Evolutionary conservation across 2,113 vertebrate species (phyloP).

Genomic region (Microcebus griseorufus): DNA sequence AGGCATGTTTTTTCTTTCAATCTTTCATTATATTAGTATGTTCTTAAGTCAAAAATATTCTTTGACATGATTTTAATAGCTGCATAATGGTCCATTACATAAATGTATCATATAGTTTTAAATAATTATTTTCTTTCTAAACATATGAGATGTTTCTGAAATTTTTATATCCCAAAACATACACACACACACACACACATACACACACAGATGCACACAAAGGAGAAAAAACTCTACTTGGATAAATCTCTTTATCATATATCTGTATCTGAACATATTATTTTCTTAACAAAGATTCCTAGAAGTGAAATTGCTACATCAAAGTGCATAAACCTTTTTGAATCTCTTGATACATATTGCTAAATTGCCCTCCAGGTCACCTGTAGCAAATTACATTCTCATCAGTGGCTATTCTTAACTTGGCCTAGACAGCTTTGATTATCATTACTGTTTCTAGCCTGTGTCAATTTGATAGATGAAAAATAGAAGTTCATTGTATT

Average conservation of each 20-base stretch:
- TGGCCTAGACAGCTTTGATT: background rate
- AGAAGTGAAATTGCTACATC: background rate
- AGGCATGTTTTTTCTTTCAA: background rate
- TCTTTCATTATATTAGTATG: background rate
- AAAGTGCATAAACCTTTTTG: background rate
- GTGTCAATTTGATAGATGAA: background rate
- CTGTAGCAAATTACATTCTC: background rate
- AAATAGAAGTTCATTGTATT: background rate
- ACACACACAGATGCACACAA: background rate
- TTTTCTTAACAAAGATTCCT: background rate
- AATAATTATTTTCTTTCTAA: constrained; percentile 33
- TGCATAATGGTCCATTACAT: background rate
- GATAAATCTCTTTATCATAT: background rate
- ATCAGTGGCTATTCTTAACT: background rate
- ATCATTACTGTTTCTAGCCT: background rate
- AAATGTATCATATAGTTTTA: background rate
- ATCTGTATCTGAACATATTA: background rate
- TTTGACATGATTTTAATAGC: background rate
- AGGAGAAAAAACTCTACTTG: background rate
- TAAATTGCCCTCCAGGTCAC: background rate
- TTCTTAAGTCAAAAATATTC: background rate
- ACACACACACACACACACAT: background rate
- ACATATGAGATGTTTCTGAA: background rate
- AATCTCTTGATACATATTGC: background rate
- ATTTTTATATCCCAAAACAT: background rate